phyloP scores from a whole-genome alignment of 2,113 vertebrate genomes.

The Semicossyphus pulcher region DNA sequence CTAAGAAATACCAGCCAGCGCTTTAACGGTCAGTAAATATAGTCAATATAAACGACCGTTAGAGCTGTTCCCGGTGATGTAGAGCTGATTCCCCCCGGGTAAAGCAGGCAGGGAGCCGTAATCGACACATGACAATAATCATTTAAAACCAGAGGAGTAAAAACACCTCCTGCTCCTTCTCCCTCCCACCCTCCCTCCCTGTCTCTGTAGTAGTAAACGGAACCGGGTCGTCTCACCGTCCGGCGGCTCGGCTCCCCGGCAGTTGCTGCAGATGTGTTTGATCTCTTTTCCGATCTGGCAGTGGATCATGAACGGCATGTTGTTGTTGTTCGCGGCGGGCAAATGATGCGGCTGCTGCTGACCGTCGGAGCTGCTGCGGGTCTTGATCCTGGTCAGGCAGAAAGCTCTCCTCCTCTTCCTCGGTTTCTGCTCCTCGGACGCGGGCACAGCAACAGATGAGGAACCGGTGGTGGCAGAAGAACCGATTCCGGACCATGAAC shows the following conservation, averaged over 20 bases:
- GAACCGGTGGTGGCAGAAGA: slow-evolving; percentile 69
- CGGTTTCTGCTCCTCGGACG: slow-evolving; percentile 78
- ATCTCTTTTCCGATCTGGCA: slow-evolving; percentile 94
- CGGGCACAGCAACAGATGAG: slow-evolving; percentile 48
- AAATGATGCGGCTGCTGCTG: slow-evolving; percentile 48
- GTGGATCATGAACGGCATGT: slow-evolving; percentile 91
- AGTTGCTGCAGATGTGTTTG: slow-evolving; percentile 98
- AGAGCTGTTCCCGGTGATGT: neutral
- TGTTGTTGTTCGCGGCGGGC: slow-evolving; percentile 83
- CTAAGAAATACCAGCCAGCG: fast-evolving
- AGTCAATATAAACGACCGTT: fast-evolving
- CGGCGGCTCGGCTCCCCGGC: slow-evolving; percentile 89
- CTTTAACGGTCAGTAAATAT: neutral
- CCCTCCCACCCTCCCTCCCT: neutral
- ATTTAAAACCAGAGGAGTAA: neutral
- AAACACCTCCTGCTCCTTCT: neutral
- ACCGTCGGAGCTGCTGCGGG: slow-evolving; percentile 70
- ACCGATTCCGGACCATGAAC: slow-evolving; percentile 68
- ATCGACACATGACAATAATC: neutral
- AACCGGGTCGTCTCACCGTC: slow-evolving; percentile 88
- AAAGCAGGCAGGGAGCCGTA: slow-evolving; percentile 51
- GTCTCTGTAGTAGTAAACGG: neutral
- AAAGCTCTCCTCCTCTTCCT: slow-evolving; percentile 86
- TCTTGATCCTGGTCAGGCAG: slow-evolving; percentile 88
- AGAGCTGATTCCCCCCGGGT: slow-evolving; percentile 1